Evolutionary conservation across 2,113 vertebrate genomes (phyloP).

Genomic region (Syngnathus typhle): DNA sequence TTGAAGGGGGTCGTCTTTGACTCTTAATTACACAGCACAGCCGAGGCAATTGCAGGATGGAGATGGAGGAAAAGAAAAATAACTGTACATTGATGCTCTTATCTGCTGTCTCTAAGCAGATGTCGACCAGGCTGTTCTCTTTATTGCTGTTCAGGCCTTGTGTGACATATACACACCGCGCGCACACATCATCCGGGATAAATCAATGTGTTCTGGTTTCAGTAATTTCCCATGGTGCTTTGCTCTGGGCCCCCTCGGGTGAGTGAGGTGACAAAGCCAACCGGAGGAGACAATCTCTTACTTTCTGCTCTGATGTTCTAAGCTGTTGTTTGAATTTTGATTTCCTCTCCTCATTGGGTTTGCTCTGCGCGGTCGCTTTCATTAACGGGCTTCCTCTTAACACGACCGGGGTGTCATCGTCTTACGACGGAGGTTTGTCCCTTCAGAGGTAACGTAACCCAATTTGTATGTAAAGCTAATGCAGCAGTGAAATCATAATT

Average conservation of each 20-base stretch:
- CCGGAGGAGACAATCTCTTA: constrained; percentile 72
- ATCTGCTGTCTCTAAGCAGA: constrained; percentile 62
- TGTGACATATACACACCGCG: constrained; percentile 51
- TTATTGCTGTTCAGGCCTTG: constrained; percentile 63
- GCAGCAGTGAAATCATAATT: not conserved
- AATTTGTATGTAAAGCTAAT: not conserved
- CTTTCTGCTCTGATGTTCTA: constrained; percentile 27
- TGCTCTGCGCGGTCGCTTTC: not conserved
- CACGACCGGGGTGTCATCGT: not conserved
- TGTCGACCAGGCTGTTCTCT: constrained; percentile 65
- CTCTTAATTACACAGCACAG: constrained; percentile 64
- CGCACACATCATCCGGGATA: constrained; percentile 56
- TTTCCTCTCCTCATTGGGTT: constrained; percentile 11
- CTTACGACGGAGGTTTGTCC: not conserved
- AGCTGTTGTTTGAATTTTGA: constrained; percentile 28
- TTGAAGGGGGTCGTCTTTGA: constrained; percentile 53
- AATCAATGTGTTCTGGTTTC: constrained; percentile 90
- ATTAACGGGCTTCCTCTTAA: not conserved
- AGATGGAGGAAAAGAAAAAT: constrained; percentile 22
- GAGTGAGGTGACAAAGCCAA: constrained; percentile 85
- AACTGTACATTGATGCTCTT: constrained; percentile 43
- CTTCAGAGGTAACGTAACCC: not conserved
- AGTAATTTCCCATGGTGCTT: constrained; percentile 91
- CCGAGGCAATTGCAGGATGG: constrained; percentile 47
- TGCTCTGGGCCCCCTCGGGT: constrained; percentile 65